phyloP scores from a whole-genome alignment of 1,140 invertebrate species.

The Acyrthosiphon pisum region DNA sequence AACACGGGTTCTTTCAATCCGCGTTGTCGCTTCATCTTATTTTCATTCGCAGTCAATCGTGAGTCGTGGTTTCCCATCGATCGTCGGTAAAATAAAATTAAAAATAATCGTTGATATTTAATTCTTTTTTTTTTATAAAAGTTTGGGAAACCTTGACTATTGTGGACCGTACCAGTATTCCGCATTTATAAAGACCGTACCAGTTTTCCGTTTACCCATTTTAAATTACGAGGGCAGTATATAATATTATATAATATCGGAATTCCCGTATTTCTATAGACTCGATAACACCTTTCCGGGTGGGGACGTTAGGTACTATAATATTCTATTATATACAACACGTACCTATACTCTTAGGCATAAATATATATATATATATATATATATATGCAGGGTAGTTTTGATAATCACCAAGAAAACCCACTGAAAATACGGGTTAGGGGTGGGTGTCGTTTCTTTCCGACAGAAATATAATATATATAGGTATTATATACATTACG shows the following conservation, averaged over 20 bases:
- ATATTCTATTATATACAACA: background rate
- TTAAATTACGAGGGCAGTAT: background rate
- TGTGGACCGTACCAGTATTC: too few species aligned
- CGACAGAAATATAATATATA: background rate
- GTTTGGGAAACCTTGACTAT: too few species aligned
- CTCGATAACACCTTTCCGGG: background rate
- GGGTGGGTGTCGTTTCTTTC: background rate
- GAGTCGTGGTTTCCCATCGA: too few species aligned
- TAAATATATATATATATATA: background rate
- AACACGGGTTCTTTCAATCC: too few species aligned
- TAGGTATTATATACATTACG: background rate
- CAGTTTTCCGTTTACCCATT: too few species aligned
- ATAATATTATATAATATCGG: background rate
- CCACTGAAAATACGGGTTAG: background rate
- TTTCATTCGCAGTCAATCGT: too few species aligned
- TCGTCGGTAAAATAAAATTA: too few species aligned
- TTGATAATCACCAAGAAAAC: background rate
- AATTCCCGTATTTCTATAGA: background rate
- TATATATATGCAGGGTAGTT: background rate
- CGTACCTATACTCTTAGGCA: background rate
- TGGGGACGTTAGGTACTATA: too few species aligned
- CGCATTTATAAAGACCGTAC: too few species aligned
- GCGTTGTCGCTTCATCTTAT: too few species aligned
- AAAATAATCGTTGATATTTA: too few species aligned
- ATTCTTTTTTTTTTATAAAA: too few species aligned